Conservation (phyloP, 2,113 vertebrate species). For the Silurus asotus region DNA sequence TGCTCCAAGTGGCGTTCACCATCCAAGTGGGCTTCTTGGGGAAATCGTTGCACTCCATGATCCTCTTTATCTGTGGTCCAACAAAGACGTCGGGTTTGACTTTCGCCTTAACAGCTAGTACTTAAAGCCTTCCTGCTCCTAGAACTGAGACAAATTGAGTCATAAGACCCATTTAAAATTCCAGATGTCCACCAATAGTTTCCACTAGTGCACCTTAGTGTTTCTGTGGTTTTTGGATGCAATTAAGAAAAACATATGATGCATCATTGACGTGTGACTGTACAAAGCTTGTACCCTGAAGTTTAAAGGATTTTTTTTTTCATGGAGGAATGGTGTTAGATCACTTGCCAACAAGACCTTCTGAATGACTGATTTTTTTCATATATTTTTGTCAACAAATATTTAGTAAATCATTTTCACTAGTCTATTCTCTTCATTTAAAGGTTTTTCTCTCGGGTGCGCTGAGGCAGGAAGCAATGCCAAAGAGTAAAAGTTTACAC, state of each 20-base stretch:
- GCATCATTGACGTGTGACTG: too few relatives aligned
- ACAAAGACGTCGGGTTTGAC: neutral
- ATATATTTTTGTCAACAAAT: too few relatives aligned
- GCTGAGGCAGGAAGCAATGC: too few relatives aligned
- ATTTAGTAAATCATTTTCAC: too few relatives aligned
- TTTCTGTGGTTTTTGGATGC: neutral
- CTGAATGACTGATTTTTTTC: too few relatives aligned
- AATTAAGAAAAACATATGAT: neutral
- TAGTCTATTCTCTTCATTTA: too few relatives aligned
- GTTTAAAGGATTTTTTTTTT: too few relatives aligned
- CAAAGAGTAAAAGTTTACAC: too few relatives aligned
- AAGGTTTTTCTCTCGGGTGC: too few relatives aligned
- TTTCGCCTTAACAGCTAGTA: neutral
- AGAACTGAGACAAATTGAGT: neutral
- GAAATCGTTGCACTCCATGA: neutral
- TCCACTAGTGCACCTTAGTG: neutral
- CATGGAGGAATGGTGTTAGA: too few relatives aligned
- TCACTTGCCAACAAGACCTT: too few relatives aligned
- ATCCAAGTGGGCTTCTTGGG: neutral
- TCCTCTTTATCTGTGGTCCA: neutral
- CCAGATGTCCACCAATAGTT: neutral
- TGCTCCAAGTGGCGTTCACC: neutral
- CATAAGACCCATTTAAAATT: neutral
- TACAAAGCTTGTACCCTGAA: too few relatives aligned
- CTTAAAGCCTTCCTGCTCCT: neutral